These are phyloP conservation scores for Spisula subtruncata DNA, from an alignment of 2,888 invertebrate genomes.

Conservation along the genomic window DNA sequence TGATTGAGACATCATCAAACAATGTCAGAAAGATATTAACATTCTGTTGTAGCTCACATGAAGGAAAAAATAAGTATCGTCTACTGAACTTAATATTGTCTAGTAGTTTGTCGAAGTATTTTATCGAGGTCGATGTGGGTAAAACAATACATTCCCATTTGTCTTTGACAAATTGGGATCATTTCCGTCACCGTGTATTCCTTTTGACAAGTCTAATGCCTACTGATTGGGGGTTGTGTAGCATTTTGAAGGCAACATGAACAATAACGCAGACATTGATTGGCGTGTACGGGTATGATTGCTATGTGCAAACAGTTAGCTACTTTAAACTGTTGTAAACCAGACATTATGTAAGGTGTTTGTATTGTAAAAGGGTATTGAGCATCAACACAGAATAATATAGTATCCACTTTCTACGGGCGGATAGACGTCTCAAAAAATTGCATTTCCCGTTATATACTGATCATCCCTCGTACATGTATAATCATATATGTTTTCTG, in stretches of 20 bases:
- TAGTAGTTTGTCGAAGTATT: no score
- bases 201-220: neutral
- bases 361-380: neutral
- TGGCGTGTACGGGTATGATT: neutral
- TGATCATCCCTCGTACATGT: no score
- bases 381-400: no score
- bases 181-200: neutral
- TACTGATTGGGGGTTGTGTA: neutral
- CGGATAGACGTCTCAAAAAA: no score
- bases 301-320: conserved; percentile 1
- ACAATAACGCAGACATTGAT: neutral
- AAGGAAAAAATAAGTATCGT: no score
- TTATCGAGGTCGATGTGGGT: neutral
- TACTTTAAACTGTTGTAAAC: neutral
- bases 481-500: no score
- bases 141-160: neutral
- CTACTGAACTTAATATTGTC: no score
- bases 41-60: no score
- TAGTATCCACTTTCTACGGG: no score
- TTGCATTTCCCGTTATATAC: no score
- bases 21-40: no score
- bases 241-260: neutral
- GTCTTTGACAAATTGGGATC: neutral
- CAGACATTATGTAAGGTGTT: neutral
- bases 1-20: no score